Evolutionary conservation across 2,113 vertebrate genomes (phyloP).

Genomic region (Eubucco bourcierii): DNA sequence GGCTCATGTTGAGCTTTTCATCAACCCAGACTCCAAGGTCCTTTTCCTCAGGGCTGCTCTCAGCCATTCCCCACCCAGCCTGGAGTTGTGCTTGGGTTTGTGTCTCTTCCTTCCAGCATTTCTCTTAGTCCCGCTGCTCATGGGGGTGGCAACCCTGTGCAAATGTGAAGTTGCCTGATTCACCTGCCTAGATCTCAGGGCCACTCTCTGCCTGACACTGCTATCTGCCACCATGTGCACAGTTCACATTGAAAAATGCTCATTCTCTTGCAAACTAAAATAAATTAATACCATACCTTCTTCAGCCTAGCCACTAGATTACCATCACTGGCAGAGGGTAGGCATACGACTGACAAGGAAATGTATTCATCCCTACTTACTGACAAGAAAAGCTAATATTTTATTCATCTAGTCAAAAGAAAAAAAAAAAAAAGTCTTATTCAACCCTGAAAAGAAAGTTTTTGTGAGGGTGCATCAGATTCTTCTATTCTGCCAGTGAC

Average conservation of each 20-base stretch:
- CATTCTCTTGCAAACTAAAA: neutral
- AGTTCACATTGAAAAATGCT: neutral
- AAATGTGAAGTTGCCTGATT: neutral
- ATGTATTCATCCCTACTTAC: neutral
- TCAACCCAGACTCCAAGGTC: too few relatives aligned
- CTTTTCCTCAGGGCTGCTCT: too few relatives aligned
- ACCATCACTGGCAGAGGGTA: neutral
- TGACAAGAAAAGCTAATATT: neutral
- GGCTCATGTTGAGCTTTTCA: too few relatives aligned
- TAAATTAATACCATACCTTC: neutral
- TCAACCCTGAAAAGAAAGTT: neutral
- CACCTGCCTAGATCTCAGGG: neutral
- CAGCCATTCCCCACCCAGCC: too few relatives aligned
- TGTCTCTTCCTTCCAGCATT: neutral
- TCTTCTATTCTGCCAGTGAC: neutral
- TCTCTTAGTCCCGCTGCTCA: neutral
- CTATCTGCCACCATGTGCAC: fast-evolving
- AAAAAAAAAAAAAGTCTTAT: neutral
- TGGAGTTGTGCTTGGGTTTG: too few relatives aligned
- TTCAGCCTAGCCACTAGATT: neutral
- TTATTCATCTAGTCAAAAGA: neutral
- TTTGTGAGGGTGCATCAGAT: neutral
- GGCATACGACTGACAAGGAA: neutral
- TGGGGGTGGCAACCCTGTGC: neutral
- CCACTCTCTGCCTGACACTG: fast-evolving